These are phyloP conservation scores for Penaeus vannamei DNA, from an alignment of 1,140 invertebrate genomes.

Conservation along the genomic window DNA sequence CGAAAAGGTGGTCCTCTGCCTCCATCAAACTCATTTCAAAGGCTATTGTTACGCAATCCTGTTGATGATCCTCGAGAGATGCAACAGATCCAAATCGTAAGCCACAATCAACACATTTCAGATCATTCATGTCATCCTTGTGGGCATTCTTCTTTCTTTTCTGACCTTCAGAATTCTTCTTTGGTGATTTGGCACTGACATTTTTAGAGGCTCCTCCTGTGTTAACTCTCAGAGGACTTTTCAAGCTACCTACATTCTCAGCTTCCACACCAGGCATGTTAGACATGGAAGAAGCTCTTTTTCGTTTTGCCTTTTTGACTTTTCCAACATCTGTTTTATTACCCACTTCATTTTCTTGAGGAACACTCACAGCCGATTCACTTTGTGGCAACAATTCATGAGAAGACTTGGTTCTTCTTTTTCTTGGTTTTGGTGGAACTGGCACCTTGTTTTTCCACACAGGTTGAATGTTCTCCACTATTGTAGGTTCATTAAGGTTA, in stretches of 20 bases:
- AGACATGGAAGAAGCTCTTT: constrained; percentile 44
- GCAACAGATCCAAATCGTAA: constrained; percentile 56
- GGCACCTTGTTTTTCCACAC: background rate
- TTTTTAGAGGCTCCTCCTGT: no score
- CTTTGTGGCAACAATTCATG: background rate
- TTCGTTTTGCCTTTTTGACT: constrained; percentile 13
- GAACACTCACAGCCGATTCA: background rate
- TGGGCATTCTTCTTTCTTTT: constrained; percentile 45
- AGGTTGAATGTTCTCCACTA: background rate
- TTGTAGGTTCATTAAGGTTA: no score
- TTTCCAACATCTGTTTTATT: background rate
- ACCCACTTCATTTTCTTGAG: background rate
- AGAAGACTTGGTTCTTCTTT: constrained; percentile 9
- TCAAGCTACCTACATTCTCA: background rate
- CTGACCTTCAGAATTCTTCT: constrained; percentile 27
- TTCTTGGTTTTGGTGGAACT: constrained; percentile 24
- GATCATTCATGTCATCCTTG: constrained; percentile 41
- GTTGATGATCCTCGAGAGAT: constrained; percentile 58
- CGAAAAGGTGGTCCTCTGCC: constrained; percentile 66
- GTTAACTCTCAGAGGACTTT: no score
- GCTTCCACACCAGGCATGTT: background rate
- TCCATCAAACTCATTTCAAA: constrained; percentile 67
- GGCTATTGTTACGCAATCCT: constrained; percentile 66
- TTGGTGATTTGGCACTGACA: background rate
- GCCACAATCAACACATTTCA: constrained; percentile 55